Percentiles rank a stretch among this genome's conserved stretches.
These are phyloP conservation scores for Eulacestoma nigropectus DNA, from an alignment of 2,113 vertebrate species.

Conservation along the genomic window DNA sequence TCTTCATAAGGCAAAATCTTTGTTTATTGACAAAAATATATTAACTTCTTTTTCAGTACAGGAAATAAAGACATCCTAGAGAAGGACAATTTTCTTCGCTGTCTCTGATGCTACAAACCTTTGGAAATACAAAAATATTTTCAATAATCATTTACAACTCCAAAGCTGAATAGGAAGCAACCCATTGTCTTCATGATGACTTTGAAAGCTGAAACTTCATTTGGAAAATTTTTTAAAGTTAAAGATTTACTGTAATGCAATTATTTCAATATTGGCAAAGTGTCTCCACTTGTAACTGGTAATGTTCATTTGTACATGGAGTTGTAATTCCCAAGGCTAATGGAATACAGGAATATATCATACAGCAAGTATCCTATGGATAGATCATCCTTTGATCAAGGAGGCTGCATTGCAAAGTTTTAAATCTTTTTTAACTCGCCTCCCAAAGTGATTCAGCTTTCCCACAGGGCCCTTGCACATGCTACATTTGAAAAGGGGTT, in stretches of 20 bases:
- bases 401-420: neutral
- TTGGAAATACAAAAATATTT: constrained; percentile 4
- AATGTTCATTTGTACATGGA: neutral
- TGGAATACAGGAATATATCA: neutral
- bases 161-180: constrained; percentile 10
- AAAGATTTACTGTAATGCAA: constrained; percentile 38
- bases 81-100: constrained; percentile 44
- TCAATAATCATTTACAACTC: constrained; percentile 1
- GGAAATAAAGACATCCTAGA: constrained; percentile 49
- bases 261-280: constrained; percentile 36
- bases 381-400: neutral
- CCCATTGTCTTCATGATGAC: neutral
- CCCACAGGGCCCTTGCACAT: neutral
- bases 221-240: constrained; percentile 12
- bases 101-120: neutral
- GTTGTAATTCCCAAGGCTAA: neutral
- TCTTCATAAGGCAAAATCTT: constrained; percentile 45
- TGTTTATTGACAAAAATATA: constrained; percentile 58
- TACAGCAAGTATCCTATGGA: neutral
- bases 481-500: neutral
- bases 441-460: neutral
- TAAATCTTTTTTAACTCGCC: neutral
- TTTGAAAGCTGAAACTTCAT: constrained; percentile 19
- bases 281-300: neutral
- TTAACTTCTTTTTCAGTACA: constrained; percentile 35